Evolutionary conservation across 2,888 invertebrate genomes (phyloP), one percentile per base, ranked within the genome.

Genomic region (Saturnia pavonia): DNA sequence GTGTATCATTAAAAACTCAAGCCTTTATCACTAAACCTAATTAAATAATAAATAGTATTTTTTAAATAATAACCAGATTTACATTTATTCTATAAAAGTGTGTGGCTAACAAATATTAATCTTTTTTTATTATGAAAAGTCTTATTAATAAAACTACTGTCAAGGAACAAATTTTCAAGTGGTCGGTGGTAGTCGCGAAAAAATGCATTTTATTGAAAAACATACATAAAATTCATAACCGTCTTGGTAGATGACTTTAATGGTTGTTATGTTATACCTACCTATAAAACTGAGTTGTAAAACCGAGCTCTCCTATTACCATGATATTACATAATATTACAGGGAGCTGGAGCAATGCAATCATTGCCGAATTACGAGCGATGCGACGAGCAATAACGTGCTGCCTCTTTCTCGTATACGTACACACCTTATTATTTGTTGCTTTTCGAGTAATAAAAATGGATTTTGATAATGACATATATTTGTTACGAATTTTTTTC

Each of bases 261-360:
- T 54, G 19, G 6, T 54, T 14, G 54, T 57, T 22, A 34, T 68
- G 22, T 54, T 27, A 16, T 67, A 12, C 9, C 34, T 22, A 22
- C 43, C 14, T 19, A 25, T 22, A 57, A 69, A 45, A 34, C n/a
- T 34, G 40, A 12, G 27, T 14, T n/a, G 34, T 54, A 43, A 54
- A 67, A 16, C 25, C 7, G 42, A 40, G 51, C 51, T 25, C 51
- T 71, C 68, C 73, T 73, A 79, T 77, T 77, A 75, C 76, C 73
- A 71, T 71, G 73, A 72, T 76, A 78, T 80, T 76, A 76, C 72
- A 71, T 74, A 72, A 76, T 78, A 77, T 78, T 78, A 77, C 77
- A 74, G 74, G 73, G 63, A 68, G 71, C 34, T n/a, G n/a, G 34
- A 34, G 34, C 34, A 34, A 34, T 34, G 34, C 76, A 79, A 78